These are phyloP conservation scores for Actenoides lindsayi DNA, from an alignment of 2,113 vertebrate species.

Conservation along the genomic window DNA sequence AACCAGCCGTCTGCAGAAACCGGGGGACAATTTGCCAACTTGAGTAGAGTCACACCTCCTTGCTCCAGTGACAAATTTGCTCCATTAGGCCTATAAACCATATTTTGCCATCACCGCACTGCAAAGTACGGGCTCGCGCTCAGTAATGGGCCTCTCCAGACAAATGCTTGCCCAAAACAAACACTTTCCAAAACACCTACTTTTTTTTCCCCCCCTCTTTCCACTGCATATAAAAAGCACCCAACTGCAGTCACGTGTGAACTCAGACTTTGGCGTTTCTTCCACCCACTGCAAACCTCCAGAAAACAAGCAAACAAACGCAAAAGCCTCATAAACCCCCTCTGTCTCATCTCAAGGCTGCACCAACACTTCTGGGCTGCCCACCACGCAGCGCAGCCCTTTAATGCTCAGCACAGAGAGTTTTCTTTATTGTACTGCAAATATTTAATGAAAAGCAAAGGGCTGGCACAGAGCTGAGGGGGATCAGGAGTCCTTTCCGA, in stretches of 20 bases:
- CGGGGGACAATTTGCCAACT: slow-evolving; percentile 37
- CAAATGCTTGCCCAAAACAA: slow-evolving; percentile 13
- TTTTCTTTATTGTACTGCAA: neutral
- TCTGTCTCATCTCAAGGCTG: neutral
- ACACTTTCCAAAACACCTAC: neutral
- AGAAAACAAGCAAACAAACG: too few relatives aligned
- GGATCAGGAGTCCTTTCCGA: neutral
- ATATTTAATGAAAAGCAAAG: neutral
- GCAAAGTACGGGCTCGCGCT: neutral
- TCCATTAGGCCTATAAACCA: slow-evolving; percentile 57
- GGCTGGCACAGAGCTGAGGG: neutral
- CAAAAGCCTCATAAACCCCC: neutral
- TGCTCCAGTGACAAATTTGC: slow-evolving; percentile 59
- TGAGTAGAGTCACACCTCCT: slow-evolving; percentile 54
- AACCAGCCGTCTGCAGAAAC: slow-evolving; percentile 16
- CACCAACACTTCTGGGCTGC: neutral
- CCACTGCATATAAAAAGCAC: neutral
- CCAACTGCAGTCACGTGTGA: neutral
- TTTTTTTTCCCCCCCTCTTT: neutral
- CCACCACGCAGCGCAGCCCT: neutral
- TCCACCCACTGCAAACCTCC: neutral
- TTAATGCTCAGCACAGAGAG: neutral
- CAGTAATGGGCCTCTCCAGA: neutral
- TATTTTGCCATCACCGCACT: neutral
- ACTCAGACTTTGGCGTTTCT: neutral